A percentile compares a stretch with the other conserved stretches of the same genome.
These are phyloP conservation scores for Sciurus niger DNA, from an alignment of 2,113 vertebrate species.

Conservation along the genomic window DNA sequence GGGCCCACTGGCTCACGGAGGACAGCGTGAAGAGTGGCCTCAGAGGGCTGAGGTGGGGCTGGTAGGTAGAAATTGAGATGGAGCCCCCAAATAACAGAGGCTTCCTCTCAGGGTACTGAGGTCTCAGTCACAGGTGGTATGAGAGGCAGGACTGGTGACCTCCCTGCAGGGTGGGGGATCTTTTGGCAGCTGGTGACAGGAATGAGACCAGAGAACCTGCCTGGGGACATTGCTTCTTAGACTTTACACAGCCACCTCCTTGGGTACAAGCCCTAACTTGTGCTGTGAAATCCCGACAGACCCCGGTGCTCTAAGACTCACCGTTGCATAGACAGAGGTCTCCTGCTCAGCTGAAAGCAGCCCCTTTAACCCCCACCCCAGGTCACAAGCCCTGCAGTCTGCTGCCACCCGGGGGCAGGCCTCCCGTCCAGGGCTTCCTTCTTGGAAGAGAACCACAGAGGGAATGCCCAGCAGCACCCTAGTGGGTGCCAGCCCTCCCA, in stretches of 20 bases:
- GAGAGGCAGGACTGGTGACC: not conserved
- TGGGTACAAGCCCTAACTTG: not conserved
- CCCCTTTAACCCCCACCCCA: too few relatives aligned
- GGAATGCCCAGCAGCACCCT: not conserved
- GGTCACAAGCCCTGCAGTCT: not conserved
- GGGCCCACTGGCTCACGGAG: fast-evolving
- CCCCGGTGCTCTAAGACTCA: not conserved
- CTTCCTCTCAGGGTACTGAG: not conserved
- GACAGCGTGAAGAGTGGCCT: not conserved
- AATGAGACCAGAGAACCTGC: not conserved
- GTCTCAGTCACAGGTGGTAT: not conserved
- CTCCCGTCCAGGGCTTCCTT: not conserved
- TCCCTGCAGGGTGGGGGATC: not conserved
- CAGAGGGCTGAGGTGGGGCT: not conserved
- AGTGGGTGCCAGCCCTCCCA: not conserved
- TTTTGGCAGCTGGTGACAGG: not conserved
- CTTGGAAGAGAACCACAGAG: not conserved
- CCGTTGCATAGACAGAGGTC: not conserved
- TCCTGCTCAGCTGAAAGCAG: not conserved
- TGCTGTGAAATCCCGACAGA: not conserved
- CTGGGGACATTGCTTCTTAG: not conserved
- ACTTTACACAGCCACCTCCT: not conserved
- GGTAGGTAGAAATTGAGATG: not conserved
- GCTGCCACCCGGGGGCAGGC: not conserved
- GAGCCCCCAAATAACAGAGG: not conserved